Conservation (phyloP, 2,888 invertebrate genomes). For the Imbricaverruca yamaguchii region DNA sequence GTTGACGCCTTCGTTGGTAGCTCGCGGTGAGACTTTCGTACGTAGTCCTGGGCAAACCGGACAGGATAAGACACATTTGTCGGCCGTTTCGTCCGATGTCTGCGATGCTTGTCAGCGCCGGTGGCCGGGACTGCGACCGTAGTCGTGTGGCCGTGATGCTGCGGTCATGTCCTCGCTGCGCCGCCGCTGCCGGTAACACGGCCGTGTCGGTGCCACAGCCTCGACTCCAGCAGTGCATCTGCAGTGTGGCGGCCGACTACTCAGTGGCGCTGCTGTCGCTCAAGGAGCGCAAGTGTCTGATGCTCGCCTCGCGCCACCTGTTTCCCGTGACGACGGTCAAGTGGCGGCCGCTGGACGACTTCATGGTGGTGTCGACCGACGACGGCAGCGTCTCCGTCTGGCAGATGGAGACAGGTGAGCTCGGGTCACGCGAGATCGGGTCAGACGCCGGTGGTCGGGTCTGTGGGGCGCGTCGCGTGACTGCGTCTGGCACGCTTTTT, state of each 20-base stretch:
- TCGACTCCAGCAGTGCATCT: slow-evolving; percentile 86
- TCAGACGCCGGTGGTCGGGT: too few species aligned
- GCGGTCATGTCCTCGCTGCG: too few species aligned
- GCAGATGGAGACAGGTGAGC: slow-evolving; percentile 92
- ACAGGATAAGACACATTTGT: too few species aligned
- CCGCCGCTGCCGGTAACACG: neutral
- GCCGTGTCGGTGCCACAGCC: slow-evolving; percentile 51
- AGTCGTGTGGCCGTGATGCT: slow-evolving; percentile 37
- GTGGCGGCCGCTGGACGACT: slow-evolving; percentile 95
- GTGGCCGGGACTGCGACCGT: too few species aligned
- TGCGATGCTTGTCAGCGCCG: too few species aligned
- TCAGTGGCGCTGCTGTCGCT: slow-evolving; percentile 89
- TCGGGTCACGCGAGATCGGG: neutral
- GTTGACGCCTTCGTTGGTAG: too few species aligned
- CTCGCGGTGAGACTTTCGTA: too few species aligned
- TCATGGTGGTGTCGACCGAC: slow-evolving; percentile 92
- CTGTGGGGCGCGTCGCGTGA: too few species aligned
- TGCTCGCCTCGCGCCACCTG: slow-evolving; percentile 85
- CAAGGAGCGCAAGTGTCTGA: slow-evolving; percentile 86
- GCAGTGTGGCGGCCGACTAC: slow-evolving; percentile 95
- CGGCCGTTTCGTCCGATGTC: too few species aligned
- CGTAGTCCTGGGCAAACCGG: too few species aligned
- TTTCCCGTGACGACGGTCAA: slow-evolving; percentile 94
- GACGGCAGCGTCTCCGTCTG: slow-evolving; percentile 98
- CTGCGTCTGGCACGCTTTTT: too few species aligned